Conservation (phyloP, 2,888 invertebrate genomes). For the Pyrochroa serraticornis region DNA sequence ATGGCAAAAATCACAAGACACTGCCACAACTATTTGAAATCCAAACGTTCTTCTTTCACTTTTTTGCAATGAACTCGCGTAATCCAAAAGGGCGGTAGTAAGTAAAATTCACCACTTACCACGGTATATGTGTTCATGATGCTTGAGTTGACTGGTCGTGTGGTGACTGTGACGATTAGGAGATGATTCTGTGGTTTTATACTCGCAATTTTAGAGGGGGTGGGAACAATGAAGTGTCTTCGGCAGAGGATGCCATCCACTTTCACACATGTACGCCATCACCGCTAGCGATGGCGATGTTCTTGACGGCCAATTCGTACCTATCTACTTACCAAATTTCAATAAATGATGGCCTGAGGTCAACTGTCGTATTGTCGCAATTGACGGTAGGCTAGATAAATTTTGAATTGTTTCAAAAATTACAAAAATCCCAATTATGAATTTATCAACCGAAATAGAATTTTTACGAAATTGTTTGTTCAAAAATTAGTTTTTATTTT, state of each 20-base stretch:
- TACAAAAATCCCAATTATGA: no score
- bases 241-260: constrained; percentile 44
- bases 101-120: constrained; percentile 52
- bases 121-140: constrained; percentile 60
- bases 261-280: constrained; percentile 38
- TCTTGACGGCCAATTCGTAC: not conserved
- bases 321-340: constrained; percentile 6
- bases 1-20: not conserved
- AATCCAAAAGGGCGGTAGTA: constrained; percentile 30
- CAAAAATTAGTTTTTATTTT: not conserved
- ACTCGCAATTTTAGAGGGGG: constrained; percentile 46
- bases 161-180: constrained; percentile 55
- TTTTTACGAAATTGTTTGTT: not conserved
- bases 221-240: constrained; percentile 48
- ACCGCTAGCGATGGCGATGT: not conserved
- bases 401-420: not conserved
- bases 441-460: no score
- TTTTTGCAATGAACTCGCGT: constrained; percentile 58
- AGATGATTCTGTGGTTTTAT: constrained; percentile 51
- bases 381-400: not conserved
- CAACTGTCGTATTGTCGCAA: not conserved
- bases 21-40: constrained; percentile 27
- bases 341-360: not conserved
- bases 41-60: constrained; percentile 8
- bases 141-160: constrained; percentile 55